Evolutionary conservation across 2,797 vertebrate genomes (phyloP), one percentile per base, ranked within the genome.

Genomic region (Anisognathus igniventris): DNA sequence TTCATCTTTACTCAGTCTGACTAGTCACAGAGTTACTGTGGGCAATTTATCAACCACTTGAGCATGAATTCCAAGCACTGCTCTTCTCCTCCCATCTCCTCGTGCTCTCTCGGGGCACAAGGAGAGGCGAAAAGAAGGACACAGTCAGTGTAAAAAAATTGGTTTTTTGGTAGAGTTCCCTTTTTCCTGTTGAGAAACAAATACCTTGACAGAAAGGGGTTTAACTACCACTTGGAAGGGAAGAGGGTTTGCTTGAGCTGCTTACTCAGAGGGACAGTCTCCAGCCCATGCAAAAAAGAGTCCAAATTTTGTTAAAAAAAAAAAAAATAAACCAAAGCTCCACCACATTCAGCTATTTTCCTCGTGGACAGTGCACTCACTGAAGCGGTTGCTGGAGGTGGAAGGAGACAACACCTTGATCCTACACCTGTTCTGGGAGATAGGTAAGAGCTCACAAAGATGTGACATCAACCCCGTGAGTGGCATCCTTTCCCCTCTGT

Each of bases 31-130:
- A 85, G 35, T 66, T 80, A 67, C 72, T 66, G 70, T 45, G 70
- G 53, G 66, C 70, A 92, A 95, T 96, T 94, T 93, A 88, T 92
- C 94, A 96, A 60, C 53, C 81, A 86, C 68, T 81, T 83, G 72
- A 92, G 89, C 92, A 44, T 84, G 70, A 90, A 90, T 84, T 81
- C 56, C 31, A 82, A 85, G 33, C 13, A 30, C 39, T n/a, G 77
- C 31, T 92, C 61, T 64, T 88, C 65, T 71, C 58, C 58, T 91
- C 30, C 72, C 67, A 51, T 75, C 47, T 72, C 44, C 67, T 45
- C 25, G 28, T 2, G 2, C 20, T 77, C 27, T 50, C 72, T 86
- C 3, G 1, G 42, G 56, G 27, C 58, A 86, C 6, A 9, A 68
- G 48, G 19, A 2, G 4, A 67, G 28, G 30, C 27, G 19, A 77